phyloP scores from a whole-genome alignment of 2,797 vertebrate genomes.

The Coccyzus lansbergi region DNA sequence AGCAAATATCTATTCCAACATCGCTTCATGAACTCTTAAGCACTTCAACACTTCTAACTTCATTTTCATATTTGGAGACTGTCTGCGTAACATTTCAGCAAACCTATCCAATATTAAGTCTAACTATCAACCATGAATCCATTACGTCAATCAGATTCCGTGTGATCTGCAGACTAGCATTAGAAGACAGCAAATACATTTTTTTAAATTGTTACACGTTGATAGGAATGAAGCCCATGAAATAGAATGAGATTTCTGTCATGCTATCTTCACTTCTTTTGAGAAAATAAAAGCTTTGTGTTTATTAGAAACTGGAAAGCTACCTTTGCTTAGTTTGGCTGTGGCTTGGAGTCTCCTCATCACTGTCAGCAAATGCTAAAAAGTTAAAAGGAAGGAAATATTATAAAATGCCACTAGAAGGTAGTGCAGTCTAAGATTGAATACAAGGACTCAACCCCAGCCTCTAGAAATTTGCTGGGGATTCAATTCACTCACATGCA shows the following conservation, averaged over 20 bases:
- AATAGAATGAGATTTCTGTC: neutral
- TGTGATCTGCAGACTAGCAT: neutral
- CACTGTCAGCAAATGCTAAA: neutral
- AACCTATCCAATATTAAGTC: neutral
- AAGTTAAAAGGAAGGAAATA: slow-evolving; percentile 1
- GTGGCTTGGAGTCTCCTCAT: neutral
- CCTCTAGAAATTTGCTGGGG: neutral
- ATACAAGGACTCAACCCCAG: neutral
- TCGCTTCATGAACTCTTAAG: neutral
- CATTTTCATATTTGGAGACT: neutral
- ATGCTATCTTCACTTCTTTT: neutral
- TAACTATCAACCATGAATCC: neutral
- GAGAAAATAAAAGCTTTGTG: neutral
- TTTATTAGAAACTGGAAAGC: neutral
- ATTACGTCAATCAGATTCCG: neutral
- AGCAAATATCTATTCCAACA: neutral
- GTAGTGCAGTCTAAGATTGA: neutral
- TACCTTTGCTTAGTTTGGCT: neutral
- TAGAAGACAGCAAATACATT: neutral
- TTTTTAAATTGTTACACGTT: neutral
- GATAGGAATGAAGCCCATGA: neutral
- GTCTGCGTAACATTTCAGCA: neutral
- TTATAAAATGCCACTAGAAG: slow-evolving; percentile 8
- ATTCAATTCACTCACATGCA: neutral
- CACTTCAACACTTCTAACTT: neutral